Percentiles rank a stretch among this genome's conserved stretches.
Evolutionary conservation across 35 echinoderm and acorn worm genomes (phyloP).

Genomic region (Heliocidaris tuberculata): DNA sequence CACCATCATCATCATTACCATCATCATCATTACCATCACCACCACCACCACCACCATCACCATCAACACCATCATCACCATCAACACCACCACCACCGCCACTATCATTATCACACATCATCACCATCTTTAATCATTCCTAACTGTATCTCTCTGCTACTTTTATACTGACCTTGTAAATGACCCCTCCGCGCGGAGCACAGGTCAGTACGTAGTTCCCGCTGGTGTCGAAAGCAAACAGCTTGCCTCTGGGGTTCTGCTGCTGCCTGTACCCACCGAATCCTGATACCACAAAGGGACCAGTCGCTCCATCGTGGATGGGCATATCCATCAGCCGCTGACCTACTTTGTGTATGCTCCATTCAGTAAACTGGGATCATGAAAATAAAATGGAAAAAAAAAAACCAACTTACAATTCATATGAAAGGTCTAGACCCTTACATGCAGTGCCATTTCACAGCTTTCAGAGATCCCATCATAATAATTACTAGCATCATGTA

Average conservation of each 20-base stretch:
- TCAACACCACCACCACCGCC: background rate
- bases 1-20: background rate
- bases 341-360: constrained; percentile 74
- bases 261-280: constrained; percentile 90
- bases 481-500: no score
- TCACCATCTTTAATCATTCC: background rate
- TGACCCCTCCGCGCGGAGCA: constrained; percentile 82
- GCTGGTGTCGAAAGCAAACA: constrained; percentile 93
- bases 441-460: background rate
- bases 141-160: background rate
- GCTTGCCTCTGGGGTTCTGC: constrained; percentile 79
- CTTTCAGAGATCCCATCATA: no score
- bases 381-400: background rate
- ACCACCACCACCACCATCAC: background rate
- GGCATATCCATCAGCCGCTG: constrained; percentile 67
- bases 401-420: no score
- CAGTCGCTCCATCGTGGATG: constrained; percentile 92
- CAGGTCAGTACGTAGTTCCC: constrained; percentile 90
- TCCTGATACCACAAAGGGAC: constrained; percentile 93
- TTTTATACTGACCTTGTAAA: constrained; percentile 76
- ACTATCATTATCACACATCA: background rate
- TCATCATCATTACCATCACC: background rate
- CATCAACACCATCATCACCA: background rate
- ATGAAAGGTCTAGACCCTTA: background rate
- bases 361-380: constrained; percentile 74